Conservation (phyloP, 2,113 vertebrate species). For the Neogobius melanostomus region DNA sequence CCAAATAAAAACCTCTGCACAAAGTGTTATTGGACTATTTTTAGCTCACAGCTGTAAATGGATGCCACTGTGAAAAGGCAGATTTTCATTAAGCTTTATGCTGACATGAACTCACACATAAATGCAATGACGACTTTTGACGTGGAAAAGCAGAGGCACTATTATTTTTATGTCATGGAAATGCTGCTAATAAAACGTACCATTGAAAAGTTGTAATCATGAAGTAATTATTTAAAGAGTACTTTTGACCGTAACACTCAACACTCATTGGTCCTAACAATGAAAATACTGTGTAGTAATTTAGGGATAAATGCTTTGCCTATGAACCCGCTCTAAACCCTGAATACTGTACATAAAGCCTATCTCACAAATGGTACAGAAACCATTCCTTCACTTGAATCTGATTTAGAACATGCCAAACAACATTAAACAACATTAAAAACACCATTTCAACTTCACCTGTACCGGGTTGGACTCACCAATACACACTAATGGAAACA, state of each 20-base stretch:
- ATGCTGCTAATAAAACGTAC: neutral
- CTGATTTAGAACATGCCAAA: no score
- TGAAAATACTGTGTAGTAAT: neutral
- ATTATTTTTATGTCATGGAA: conserved; percentile 19
- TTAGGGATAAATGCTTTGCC: no score
- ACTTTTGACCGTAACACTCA: neutral
- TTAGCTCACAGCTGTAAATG: conserved; percentile 26
- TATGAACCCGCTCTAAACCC: no score
- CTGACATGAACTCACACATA: conserved; percentile 23
- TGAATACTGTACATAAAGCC: no score
- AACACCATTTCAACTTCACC: no score
- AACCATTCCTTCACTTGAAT: no score
- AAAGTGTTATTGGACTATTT: conserved; percentile 35
- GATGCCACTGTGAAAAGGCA: conserved; percentile 4
- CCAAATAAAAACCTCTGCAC: conserved; percentile 50
- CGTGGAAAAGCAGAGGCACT: conserved; percentile 12
- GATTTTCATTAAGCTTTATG: conserved; percentile 15
- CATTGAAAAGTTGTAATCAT: neutral
- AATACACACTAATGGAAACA: no score
- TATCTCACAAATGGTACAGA: no score
- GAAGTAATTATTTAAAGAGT: neutral
- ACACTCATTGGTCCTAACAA: neutral
- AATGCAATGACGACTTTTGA: conserved; percentile 2
- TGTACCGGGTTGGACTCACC: no score
- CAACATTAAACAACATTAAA: no score